Conservation (phyloP, 1,140 invertebrate species). For the Pemphigus obesinymphae region DNA sequence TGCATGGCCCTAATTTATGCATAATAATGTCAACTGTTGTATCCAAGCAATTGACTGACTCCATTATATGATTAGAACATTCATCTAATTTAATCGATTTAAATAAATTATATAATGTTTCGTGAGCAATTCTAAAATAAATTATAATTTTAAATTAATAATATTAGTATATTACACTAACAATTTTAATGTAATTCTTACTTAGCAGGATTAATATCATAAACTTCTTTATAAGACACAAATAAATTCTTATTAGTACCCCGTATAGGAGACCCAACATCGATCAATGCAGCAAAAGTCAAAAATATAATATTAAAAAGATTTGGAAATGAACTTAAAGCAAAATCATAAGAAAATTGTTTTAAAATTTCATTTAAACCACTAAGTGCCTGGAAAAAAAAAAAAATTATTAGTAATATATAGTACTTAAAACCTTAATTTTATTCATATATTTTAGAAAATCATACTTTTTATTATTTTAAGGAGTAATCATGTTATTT, state of each 20-base stretch:
- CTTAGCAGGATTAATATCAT: constrained; percentile 33
- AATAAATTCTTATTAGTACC: constrained; percentile 33
- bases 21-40: constrained; percentile 30
- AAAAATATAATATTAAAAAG: constrained; percentile 30
- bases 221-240: constrained; percentile 23
- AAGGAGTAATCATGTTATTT: no score
- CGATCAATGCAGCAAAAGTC: constrained; percentile 14
- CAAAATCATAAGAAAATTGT: neutral
- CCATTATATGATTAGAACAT: constrained; percentile 15
- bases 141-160: neutral
- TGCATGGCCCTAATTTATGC: constrained; percentile 32
- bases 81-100: constrained; percentile 3
- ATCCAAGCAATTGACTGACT: neutral
- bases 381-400: constrained; percentile 14
- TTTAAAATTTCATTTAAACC: constrained; percentile 34
- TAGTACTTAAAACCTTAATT: no score
- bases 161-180: neutral
- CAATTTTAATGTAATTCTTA: neutral
- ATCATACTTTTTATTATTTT: no score
- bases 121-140: constrained; percentile 16
- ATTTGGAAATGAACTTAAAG: neutral
- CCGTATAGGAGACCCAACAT: constrained; percentile 8
- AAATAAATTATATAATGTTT: constrained; percentile 23
- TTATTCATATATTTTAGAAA: no score
- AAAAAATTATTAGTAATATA: no score